A percentile compares a stretch with the other conserved stretches of the same genome.
Evolutionary conservation across 1,140 invertebrate species (phyloP).

Genomic region (Tigriopus japonicus): DNA sequence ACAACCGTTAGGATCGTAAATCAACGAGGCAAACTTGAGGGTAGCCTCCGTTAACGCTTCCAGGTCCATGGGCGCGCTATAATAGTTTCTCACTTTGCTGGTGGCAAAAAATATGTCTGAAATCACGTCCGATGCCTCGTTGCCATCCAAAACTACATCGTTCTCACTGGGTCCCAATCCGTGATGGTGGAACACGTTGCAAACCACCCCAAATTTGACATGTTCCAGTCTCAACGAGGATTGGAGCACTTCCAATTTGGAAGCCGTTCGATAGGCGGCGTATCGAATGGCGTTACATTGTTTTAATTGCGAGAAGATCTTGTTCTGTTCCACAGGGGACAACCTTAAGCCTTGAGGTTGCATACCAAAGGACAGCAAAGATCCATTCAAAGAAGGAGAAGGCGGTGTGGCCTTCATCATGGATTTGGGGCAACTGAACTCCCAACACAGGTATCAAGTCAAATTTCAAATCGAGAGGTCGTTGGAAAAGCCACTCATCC

Average conservation of each 20-base stretch:
- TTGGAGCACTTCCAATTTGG: constrained; percentile 54
- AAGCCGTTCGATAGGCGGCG: constrained; percentile 55
- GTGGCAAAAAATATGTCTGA: constrained; percentile 42
- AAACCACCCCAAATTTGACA: constrained; percentile 31
- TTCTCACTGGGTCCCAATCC: constrained; percentile 37
- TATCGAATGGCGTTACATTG: constrained; percentile 56
- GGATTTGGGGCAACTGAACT: too few relatives aligned
- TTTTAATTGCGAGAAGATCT: constrained; percentile 18
- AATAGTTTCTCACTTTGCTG: constrained; percentile 18
- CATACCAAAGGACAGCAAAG: too few relatives aligned
- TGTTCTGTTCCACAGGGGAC: background rate
- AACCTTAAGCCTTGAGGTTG: too few relatives aligned
- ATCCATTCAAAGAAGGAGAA: too few relatives aligned
- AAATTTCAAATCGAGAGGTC: too few relatives aligned
- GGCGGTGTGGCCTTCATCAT: too few relatives aligned
- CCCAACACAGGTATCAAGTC: too few relatives aligned
- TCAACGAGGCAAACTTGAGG: constrained; percentile 2
- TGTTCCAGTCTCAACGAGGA: constrained; percentile 39
- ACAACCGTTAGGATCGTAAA: constrained; percentile 21
- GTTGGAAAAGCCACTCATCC: too few relatives aligned
- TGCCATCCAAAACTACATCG: constrained; percentile 33
- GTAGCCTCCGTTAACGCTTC: constrained; percentile 15
- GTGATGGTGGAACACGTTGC: constrained; percentile 39
- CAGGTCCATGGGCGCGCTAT: constrained; percentile 14
- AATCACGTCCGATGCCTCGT: constrained; percentile 38